These are phyloP conservation scores for Heliconius melpomene DNA, from an alignment of 1,140 invertebrate species.

Conservation along the genomic window DNA sequence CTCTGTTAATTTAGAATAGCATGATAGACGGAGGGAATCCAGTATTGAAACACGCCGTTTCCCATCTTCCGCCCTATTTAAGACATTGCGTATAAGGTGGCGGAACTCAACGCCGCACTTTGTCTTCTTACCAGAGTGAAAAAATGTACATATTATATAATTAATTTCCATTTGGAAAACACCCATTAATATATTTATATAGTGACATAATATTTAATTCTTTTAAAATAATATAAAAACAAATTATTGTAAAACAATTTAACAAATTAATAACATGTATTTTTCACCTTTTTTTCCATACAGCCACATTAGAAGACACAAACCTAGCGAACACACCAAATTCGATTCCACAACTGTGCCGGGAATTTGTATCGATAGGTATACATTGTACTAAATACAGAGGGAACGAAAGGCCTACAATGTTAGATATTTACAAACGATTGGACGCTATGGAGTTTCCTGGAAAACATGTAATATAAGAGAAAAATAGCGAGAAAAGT, in stretches of 20 bases:
- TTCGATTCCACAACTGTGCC: conserved; percentile 58
- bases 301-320: conserved; percentile 61
- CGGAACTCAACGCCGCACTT: no score
- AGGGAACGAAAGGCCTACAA: conserved; percentile 53
- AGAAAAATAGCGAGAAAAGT: not conserved
- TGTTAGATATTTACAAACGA: conserved; percentile 62
- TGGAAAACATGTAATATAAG: conserved; percentile 35
- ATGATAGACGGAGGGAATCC: no score
- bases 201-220: no score
- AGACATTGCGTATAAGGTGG: no score
- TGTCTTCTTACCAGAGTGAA: no score
- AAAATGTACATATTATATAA: no score
- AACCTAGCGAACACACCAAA: conserved; percentile 44
- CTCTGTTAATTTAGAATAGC: no score
- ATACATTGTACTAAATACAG: conserved; percentile 54
- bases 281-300: not conserved
- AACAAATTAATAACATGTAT: not conserved
- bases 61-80: no score
- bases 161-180: no score
- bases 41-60: no score
- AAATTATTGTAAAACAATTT: not conserved
- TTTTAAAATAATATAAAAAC: no score
- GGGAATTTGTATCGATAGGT: conserved; percentile 56
- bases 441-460: conserved; percentile 53
- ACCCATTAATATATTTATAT: no score